These are phyloP conservation scores for Mustela erminea DNA, from an alignment of 2,797 vertebrate species.

Conservation along the genomic window DNA sequence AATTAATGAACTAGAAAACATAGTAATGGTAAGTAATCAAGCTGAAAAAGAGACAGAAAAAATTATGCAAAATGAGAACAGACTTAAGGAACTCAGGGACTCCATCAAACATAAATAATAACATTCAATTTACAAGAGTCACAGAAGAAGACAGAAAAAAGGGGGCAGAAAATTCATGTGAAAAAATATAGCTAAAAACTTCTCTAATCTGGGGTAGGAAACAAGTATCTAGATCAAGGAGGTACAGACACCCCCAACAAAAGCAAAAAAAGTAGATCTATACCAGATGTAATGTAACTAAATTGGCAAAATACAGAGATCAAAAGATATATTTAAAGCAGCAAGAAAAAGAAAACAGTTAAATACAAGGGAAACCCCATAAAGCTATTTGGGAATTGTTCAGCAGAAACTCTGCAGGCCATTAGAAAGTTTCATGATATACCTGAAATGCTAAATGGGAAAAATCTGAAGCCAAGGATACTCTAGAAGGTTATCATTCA, in stretches of 20 bases:
- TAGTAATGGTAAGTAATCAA: not conserved
- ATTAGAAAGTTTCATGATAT: not conserved
- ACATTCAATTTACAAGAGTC: not conserved
- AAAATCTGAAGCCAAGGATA: not conserved
- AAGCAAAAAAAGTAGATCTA: not conserved
- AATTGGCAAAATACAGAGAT: not conserved
- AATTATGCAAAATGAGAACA: not conserved
- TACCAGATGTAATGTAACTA: not conserved
- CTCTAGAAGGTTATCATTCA: not conserved
- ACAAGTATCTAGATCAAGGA: not conserved
- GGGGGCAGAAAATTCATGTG: not conserved
- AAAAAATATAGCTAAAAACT: not conserved
- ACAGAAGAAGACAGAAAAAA: not conserved
- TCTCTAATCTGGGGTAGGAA: not conserved
- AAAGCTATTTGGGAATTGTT: not conserved
- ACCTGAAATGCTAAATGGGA: not conserved
- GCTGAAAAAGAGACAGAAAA: not conserved
- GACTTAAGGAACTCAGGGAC: not conserved
- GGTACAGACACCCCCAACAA: not conserved
- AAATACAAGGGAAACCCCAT: not conserved
- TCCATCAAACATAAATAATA: not conserved
- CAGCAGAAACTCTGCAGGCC: not conserved
- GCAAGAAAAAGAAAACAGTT: not conserved
- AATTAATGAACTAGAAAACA: not conserved
- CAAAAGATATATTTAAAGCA: not conserved